Conservation (phyloP, 2,797 vertebrate genomes). For the Dryobates pubescens region DNA sequence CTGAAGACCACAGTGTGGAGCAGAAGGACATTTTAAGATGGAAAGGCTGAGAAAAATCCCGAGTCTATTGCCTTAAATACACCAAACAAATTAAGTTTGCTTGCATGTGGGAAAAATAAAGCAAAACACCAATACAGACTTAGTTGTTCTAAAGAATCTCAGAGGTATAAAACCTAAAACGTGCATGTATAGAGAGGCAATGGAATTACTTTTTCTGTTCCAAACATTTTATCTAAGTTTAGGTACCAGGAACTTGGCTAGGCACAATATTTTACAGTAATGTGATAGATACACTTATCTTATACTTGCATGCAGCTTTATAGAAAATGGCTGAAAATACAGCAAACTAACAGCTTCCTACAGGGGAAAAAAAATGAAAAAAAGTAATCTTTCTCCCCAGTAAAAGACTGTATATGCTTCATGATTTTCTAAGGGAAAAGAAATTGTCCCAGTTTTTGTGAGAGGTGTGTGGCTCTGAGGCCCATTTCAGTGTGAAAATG, state of each 20-base stretch:
- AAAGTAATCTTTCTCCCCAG: not conserved
- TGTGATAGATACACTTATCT: not conserved
- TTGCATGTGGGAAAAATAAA: not conserved
- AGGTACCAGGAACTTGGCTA: not conserved
- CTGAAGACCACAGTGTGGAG: not conserved
- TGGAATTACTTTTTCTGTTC: not conserved
- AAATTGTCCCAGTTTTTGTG: not conserved
- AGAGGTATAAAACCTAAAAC: not conserved
- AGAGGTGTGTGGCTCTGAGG: not conserved
- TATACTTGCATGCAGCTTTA: not conserved
- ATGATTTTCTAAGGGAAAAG: not conserved
- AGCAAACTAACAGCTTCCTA: not conserved
- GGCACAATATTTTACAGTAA: accelerated
- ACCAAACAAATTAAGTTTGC: not conserved
- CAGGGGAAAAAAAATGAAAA: not conserved
- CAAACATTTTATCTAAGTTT: not conserved
- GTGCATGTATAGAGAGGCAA: not conserved
- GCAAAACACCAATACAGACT: not conserved
- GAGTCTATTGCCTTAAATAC: not conserved
- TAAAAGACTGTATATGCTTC: not conserved
- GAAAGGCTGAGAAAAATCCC: not conserved
- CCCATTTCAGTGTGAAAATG: not conserved
- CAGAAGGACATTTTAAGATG: not conserved
- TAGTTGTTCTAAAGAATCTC: not conserved
- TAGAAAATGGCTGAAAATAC: not conserved